Evolutionary conservation across 1,140 invertebrate species (phyloP).

Genomic region (Drosophila murphyi): DNA sequence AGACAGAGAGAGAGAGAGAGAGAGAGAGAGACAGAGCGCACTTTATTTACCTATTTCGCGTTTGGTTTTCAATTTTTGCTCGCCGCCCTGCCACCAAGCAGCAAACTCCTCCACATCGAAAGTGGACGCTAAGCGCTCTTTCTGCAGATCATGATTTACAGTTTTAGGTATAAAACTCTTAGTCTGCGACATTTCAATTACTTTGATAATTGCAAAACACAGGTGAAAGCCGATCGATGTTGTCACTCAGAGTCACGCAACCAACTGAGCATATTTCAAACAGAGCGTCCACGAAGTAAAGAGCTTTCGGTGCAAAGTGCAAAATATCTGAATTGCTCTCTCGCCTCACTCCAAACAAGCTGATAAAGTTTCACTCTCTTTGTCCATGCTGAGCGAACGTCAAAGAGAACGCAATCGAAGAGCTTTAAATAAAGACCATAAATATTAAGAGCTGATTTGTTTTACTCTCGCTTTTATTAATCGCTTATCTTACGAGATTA

Average conservation of each 20-base stretch:
- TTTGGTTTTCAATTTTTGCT: constrained; percentile 88
- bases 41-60: constrained; percentile 59
- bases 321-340: constrained; percentile 5
- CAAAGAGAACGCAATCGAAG: constrained; percentile 2
- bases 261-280: constrained; percentile 40
- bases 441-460: neutral
- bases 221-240: constrained; percentile 31
- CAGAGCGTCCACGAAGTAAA: constrained; percentile 21
- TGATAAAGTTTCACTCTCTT: neutral
- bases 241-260: constrained; percentile 34
- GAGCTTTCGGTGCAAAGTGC: constrained; percentile 61
- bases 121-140: constrained; percentile 90
- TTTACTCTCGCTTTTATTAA: neutral
- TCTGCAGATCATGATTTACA: constrained; percentile 87
- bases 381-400: constrained; percentile 2
- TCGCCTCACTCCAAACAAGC: neutral
- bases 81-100: constrained; percentile 90
- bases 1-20: neutral
- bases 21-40: neutral
- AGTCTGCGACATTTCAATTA: constrained; percentile 39
- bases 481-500: no score
- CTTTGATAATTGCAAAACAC: constrained; percentile 35
- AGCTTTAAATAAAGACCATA: neutral
- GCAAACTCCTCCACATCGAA: constrained; percentile 92
- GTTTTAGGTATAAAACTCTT: constrained; percentile 66